These are phyloP conservation scores for Microcaecilia unicolor DNA, from an alignment of 2,797 vertebrate species.

Conservation along the genomic window DNA sequence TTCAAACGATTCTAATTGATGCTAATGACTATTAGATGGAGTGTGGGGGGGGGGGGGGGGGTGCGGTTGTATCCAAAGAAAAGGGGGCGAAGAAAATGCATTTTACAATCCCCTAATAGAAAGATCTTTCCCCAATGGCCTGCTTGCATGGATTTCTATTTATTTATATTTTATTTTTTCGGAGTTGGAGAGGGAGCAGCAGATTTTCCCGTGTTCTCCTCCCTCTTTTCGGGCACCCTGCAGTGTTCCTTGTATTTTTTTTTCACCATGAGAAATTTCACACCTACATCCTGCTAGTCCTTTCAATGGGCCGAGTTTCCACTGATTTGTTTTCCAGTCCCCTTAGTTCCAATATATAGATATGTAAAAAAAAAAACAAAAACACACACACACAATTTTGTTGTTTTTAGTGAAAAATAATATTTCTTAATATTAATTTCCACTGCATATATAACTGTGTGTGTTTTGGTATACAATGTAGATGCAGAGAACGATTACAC, in stretches of 20 bases:
- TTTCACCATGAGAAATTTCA: constrained; percentile 73
- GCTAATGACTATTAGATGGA: constrained; percentile 89
- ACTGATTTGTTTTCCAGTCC: not conserved
- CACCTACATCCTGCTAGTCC: constrained; percentile 45
- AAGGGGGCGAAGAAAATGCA: constrained; percentile 49
- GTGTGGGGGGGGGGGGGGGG: constrained; percentile 48
- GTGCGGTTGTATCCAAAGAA: constrained; percentile 59
- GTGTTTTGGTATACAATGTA: no score
- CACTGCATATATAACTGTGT: no score
- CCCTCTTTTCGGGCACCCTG: constrained; percentile 24
- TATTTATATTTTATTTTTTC: constrained; percentile 10
- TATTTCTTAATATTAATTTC: no score
- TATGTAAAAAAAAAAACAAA: no score
- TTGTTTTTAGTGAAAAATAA: no score
- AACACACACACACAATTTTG: no score
- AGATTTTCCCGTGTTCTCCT: not conserved
- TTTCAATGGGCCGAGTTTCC: constrained; percentile 3
- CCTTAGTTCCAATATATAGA: not conserved
- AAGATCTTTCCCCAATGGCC: constrained; percentile 24
- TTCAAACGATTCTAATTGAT: constrained; percentile 87
- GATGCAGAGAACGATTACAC: not conserved
- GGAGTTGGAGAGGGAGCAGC: not conserved
- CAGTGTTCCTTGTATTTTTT: constrained; percentile 44
- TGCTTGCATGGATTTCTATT: constrained; percentile 15
- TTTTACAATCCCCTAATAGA: constrained; percentile 63